Evolutionary conservation across 2,113 vertebrate genomes (phyloP), one percentile per base, ranked within the genome.

Genomic region (Vulpes lagopus): DNA sequence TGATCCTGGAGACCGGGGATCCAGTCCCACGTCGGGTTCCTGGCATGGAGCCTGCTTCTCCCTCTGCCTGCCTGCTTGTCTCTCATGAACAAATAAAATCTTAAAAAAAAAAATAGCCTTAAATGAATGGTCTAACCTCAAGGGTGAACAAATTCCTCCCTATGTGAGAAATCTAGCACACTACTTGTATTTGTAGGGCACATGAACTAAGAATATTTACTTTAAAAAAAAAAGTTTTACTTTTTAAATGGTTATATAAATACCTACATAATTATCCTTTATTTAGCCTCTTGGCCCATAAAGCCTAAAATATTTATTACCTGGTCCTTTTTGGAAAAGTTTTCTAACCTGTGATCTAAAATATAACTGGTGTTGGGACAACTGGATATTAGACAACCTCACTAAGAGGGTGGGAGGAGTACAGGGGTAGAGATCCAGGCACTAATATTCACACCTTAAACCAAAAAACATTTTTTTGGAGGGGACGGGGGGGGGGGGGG

Each of bases 91-190:
- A 43, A 43, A 43, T 43, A 43, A 7, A 43, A 43, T 43, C 43
- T 43, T 43, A 43, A 43, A 43, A 43, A 43, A 43, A 83, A 80
- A 84, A 35, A 35, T n/a, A 95, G 55, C 27, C 38, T 83, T 57
- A 91, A 96, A 81, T 73, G 43, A 95, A 96, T 43, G 51, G 32
- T 73, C 8, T 73, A 96, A 91, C 7, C 7, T 80, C 25, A 80
- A 49, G 11, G 4, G 14, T 59, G 64, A 12, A 57, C 51, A 93
- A 95, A 73, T 53, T 76, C 94, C 8, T 79, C 27, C 38, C 60
- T 22, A 5, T 2, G 51, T 49, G 60, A 27, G 53, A 84, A 96
- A 93, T 71, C 12, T 9, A 85, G 59, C 32, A 90, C 8, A 91
- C 5, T 53, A 20, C 43, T 27, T 69, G 1, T 62, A 91, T 92